A percentile compares a stretch with the other conserved stretches of the same genome.
phyloP scores from a whole-genome alignment of 2,888 invertebrate species.

The Thyatira batis region DNA sequence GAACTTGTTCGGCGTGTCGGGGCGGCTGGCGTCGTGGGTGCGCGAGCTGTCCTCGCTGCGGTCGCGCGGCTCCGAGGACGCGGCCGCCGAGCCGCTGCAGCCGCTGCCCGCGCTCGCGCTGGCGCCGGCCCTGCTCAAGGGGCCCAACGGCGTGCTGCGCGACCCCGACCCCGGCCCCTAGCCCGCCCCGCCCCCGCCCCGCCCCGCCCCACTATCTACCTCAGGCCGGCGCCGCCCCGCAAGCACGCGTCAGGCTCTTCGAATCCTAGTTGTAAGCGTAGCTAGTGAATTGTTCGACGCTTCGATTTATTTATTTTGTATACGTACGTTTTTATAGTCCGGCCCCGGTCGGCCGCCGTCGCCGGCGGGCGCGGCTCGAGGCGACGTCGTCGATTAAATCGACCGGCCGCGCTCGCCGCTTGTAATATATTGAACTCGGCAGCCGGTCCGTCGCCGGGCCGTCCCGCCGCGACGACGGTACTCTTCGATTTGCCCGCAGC shows the following conservation, averaged over 20 bases:
- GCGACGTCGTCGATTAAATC: not conserved
- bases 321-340: slow-evolving; percentile 28
- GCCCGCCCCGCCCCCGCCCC: slow-evolving; percentile 13
- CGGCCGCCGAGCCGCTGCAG: slow-evolving; percentile 61
- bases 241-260: slow-evolving; percentile 66
- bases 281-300: slow-evolving; percentile 63
- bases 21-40: slow-evolving; percentile 77
- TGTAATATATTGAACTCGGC: slow-evolving; percentile 9
- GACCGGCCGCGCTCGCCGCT: not conserved
- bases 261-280: slow-evolving; percentile 74
- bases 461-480: slow-evolving; percentile 12
- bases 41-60: slow-evolving; percentile 76
- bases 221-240: slow-evolving; percentile 50
- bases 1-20: slow-evolving; percentile 78
- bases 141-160: slow-evolving; percentile 57
- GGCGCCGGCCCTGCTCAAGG: slow-evolving; percentile 21
- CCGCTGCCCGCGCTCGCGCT: slow-evolving; percentile 24
- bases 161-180: slow-evolving; percentile 25
- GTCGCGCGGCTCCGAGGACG: slow-evolving; percentile 64
- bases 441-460: slow-evolving; percentile 11
- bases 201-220: slow-evolving; percentile 51
- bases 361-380: slow-evolving; percentile 10
- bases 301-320: slow-evolving; percentile 54
- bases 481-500: slow-evolving; percentile 16
- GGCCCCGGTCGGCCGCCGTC: slow-evolving; percentile 14